Evolutionary conservation across 2,888 invertebrate species (phyloP).

Genomic region (Portevinia maculata): DNA sequence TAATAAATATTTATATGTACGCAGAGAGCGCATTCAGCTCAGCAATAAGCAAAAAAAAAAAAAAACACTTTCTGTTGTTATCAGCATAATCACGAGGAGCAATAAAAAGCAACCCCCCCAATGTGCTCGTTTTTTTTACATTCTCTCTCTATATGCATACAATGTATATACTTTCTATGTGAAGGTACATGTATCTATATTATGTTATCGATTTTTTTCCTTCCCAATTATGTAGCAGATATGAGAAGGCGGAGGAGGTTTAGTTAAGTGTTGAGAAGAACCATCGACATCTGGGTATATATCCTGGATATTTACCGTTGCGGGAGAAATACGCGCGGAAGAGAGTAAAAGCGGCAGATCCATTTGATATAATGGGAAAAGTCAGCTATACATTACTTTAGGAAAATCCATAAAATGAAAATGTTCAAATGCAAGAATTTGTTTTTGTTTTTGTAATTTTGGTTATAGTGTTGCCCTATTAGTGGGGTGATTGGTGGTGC

Average conservation of each 20-base stretch:
- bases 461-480: not conserved
- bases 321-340: not conserved
- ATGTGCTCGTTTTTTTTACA: constrained; percentile 35
- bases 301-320: constrained; percentile 47
- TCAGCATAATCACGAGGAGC: constrained; percentile 56
- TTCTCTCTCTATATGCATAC: not conserved
- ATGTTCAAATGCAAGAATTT: constrained; percentile 59
- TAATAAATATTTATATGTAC: constrained; percentile 62
- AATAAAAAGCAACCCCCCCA: constrained; percentile 44
- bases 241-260: constrained; percentile 17
- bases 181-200: constrained; percentile 35
- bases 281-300: constrained; percentile 61
- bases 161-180: constrained; percentile 5
- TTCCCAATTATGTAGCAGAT: constrained; percentile 38
- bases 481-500: constrained; percentile 14
- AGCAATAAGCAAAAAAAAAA: constrained; percentile 2
- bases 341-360: constrained; percentile 24
- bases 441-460: constrained; percentile 35
- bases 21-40: constrained; percentile 49
- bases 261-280: constrained; percentile 59
- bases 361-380: constrained; percentile 69
- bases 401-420: constrained; percentile 71
- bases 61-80: constrained; percentile 59
- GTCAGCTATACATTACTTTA: constrained; percentile 71
- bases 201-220: constrained; percentile 67